Percentiles rank a stretch among this genome's conserved stretches.
phyloP scores from a whole-genome alignment of 2,797 vertebrate species.

The Myoxocephalus aenaeus region DNA sequence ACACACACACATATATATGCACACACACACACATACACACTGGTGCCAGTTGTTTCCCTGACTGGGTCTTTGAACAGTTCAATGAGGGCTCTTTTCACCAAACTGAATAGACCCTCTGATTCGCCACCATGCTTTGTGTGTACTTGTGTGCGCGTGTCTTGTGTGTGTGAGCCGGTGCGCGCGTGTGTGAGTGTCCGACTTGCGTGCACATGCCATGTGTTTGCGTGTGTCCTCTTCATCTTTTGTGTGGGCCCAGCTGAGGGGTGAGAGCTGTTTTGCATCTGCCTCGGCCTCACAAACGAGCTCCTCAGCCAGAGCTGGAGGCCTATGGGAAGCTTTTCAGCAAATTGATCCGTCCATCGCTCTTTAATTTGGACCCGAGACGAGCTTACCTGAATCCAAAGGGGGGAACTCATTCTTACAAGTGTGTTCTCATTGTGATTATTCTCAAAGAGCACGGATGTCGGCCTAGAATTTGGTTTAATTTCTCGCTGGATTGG shows the following conservation, averaged over 20 bases:
- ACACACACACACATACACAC: constrained; percentile 34
- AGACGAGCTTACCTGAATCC: constrained; percentile 25
- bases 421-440: not conserved
- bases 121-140: constrained; percentile 49
- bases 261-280: constrained; percentile 74
- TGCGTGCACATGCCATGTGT: constrained; percentile 47
- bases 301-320: constrained; percentile 50
- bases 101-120: constrained; percentile 79
- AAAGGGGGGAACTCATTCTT: not conserved
- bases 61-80: constrained; percentile 77
- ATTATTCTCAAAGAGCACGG: constrained; percentile 22
- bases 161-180: constrained; percentile 20
- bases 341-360: constrained; percentile 29
- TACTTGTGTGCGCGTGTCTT: constrained; percentile 7
- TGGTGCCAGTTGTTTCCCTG: constrained; percentile 70
- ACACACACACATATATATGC: constrained; percentile 16
- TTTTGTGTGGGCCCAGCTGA: constrained; percentile 75
- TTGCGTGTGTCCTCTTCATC: constrained; percentile 69
- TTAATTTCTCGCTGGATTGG: not conserved
- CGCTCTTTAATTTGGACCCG: constrained; percentile 32
- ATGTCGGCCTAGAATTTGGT: not conserved
- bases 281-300: constrained; percentile 64
- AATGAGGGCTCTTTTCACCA: constrained; percentile 78
- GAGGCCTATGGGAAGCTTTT: constrained; percentile 43
- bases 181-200: constrained; percentile 22